A percentile compares a stretch with the other conserved stretches of the same genome.
phyloP scores from a whole-genome alignment of 1,140 invertebrate genomes.

The Schlechtendalia chinensis region DNA sequence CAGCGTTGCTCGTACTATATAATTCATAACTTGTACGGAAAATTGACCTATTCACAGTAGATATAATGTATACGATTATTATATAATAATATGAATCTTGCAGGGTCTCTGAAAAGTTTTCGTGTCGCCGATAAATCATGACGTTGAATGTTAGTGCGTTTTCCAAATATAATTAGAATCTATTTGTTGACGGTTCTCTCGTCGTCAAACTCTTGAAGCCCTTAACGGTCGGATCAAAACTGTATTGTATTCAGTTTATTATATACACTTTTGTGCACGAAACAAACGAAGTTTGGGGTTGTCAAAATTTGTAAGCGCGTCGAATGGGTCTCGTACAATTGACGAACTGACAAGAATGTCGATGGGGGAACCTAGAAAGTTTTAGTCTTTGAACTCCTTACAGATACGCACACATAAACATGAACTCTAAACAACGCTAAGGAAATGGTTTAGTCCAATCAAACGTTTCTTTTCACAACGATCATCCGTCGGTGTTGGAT shows the following conservation, averaged over 20 bases:
- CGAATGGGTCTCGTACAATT: neutral
- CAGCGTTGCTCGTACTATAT: no score
- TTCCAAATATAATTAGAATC: constrained; percentile 4
- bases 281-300: neutral
- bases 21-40: no score
- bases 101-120: neutral
- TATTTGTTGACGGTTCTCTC: neutral
- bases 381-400: neutral
- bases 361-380: neutral
- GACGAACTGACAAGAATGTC: neutral
- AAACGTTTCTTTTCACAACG: neutral
- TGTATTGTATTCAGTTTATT: neutral
- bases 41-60: no score
- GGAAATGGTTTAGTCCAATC: neutral
- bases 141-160: neutral
- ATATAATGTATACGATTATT: no score
- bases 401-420: neutral
- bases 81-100: no score
- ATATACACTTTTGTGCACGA: neutral
- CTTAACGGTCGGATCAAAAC: neutral
- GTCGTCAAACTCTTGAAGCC: neutral
- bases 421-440: neutral
- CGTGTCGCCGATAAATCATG: neutral
- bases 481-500: neutral
- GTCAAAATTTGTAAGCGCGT: neutral